A percentile compares a stretch with the other conserved stretches of the same genome.
Evolutionary conservation across 2,797 vertebrate species (phyloP).

Genomic region (Parauchenoglanis ngamensis): DNA sequence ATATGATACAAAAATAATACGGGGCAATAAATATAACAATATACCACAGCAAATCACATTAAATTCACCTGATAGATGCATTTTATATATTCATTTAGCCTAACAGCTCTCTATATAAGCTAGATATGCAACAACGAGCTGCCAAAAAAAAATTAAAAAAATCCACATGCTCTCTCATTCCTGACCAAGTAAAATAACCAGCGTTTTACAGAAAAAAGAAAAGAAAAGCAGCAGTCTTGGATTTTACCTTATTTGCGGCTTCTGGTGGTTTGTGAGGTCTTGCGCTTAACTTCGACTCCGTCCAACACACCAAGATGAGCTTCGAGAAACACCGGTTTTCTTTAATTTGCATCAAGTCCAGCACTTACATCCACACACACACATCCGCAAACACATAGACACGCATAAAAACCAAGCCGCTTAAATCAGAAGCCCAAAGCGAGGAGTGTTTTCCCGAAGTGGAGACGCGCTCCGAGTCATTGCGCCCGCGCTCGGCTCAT

Average conservation of each 20-base stretch:
- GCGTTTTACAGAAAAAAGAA: background rate
- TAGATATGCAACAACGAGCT: background rate
- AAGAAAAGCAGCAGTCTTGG: background rate
- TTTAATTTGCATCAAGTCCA: slow-evolving; percentile 11
- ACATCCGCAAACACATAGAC: slow-evolving; percentile 20
- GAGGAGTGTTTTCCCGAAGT: slow-evolving; percentile 44
- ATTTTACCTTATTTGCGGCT: slow-evolving; percentile 11
- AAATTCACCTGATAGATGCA: too few species aligned
- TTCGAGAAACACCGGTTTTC: background rate
- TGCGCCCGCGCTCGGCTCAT: slow-evolving; percentile 26
- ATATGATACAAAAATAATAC: background rate
- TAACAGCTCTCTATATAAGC: background rate
- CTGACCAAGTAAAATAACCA: background rate
- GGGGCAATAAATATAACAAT: background rate
- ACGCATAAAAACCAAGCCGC: background rate
- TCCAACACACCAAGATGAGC: slow-evolving; percentile 9
- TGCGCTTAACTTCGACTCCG: slow-evolving; percentile 27
- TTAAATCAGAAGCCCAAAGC: background rate
- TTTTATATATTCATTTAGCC: background rate
- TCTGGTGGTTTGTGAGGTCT: slow-evolving; percentile 7
- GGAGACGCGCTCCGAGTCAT: slow-evolving; percentile 33
- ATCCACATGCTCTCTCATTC: background rate
- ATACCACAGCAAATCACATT: background rate
- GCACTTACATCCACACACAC: slow-evolving; percentile 19
- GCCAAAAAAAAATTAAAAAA: background rate